Base-by-base conservation (phyloP, 2,888 invertebrate species). In the Brenthis ino region DNA sequence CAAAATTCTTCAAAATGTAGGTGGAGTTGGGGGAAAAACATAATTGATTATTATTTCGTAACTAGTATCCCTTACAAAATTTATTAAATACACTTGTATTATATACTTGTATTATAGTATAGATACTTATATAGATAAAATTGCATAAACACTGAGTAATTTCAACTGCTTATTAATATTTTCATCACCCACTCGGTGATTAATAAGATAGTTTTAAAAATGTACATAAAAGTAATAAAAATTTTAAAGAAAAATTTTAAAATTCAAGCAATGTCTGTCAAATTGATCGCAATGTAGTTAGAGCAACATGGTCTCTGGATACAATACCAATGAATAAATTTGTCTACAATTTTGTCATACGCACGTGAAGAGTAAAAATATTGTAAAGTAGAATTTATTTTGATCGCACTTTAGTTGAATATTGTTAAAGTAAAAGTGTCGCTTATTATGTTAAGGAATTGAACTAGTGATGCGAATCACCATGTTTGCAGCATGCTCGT, bases 271-370 rank as follows among this genome's bases (percentile, higher is more conserved):
- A 85, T 85, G 85, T 81, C 81, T 82, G 81, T 84, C 84, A 85
- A 88, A 85, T 87, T 87, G 88, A 89, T 89, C 85, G 85, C 88
- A 85, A 86, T 84, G 84, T 80, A 79, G 85, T 86, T 87, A 88
- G 84, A 87, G 85, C 87, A 87, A 86, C 87, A 85, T 84, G 82
- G 86, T 82, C 83, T 79, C 81, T 82, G 83, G 80, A 80, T 85
- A 85, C 85, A 82, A 85, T 83, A 80, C 86, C 80, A 85, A 84
- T 83, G 82, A 86, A 88, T 88, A 88, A 87, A 86, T 88, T 83
- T 81, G 75, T 77, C 65, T 68, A 14, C 37, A n/a, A 65, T 55
- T 63, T 65, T 61, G 67, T 57, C 63, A 51, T 50, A 72, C 75
- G 6, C 76, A 82, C 76, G 64, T 76, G 6, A n/a, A 28, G 6